A percentile compares a stretch with the other conserved stretches of the same genome.
phyloP scores from a whole-genome alignment of 2,113 vertebrate genomes.

The Pterocles orientalis region DNA sequence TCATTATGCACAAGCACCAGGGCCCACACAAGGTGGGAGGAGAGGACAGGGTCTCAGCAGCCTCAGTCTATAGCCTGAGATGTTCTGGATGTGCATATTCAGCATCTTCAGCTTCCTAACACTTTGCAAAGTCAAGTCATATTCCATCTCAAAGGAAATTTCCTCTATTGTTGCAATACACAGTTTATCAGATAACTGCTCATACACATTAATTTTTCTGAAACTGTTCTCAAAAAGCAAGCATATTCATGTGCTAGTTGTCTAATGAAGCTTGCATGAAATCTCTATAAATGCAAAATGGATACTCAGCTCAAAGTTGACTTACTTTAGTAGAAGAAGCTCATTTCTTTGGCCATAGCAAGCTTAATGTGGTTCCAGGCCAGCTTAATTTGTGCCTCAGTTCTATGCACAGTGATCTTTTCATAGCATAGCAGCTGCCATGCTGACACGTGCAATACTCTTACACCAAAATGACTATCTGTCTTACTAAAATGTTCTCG shows the following conservation, averaged over 20 bases:
- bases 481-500: constrained; percentile 1
- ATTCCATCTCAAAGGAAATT: neutral
- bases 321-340: constrained; percentile 8
- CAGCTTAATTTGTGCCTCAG: constrained; percentile 32
- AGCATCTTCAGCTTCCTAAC: neutral
- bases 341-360: neutral
- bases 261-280: neutral
- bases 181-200: neutral
- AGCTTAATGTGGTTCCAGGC: neutral
- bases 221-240: neutral
- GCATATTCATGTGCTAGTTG: neutral
- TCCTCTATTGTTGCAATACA: neutral
- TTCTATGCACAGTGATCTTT: constrained; percentile 44
- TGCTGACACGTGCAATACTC: constrained; percentile 34
- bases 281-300: neutral
- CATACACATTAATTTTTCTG: neutral
- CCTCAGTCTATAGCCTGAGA: neutral
- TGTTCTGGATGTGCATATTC: neutral
- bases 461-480: constrained; percentile 62
- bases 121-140: neutral
- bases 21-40: rapidly evolving
- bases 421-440: constrained; percentile 67
- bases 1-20: neutral
- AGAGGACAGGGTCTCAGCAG: neutral
- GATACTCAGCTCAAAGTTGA: neutral